These are phyloP conservation scores for Sturnira hondurensis DNA, from an alignment of 2,113 vertebrate species.

Conservation along the genomic window DNA sequence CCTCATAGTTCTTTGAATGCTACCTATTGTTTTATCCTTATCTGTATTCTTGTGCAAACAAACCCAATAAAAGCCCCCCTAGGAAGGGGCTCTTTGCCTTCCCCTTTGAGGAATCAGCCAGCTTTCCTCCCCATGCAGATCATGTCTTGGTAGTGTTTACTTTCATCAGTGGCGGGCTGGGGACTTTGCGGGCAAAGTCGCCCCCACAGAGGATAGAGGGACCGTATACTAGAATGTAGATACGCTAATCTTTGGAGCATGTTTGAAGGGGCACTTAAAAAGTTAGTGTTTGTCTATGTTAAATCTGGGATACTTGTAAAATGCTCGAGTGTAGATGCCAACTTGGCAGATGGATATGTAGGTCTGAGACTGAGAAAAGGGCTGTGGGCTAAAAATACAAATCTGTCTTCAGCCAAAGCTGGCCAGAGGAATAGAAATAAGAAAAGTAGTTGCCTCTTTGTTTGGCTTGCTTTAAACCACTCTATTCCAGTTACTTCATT, in stretches of 20 bases:
- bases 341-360: constrained; percentile 10
- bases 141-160: too few relatives aligned
- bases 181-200: too few relatives aligned
- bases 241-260: not conserved
- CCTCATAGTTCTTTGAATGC: too few relatives aligned
- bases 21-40: too few relatives aligned
- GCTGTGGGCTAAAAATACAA: not conserved
- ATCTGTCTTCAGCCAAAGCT: not conserved
- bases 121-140: too few relatives aligned
- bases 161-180: too few relatives aligned
- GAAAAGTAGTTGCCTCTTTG: not conserved
- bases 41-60: too few relatives aligned
- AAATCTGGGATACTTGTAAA: not conserved
- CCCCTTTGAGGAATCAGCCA: too few relatives aligned
- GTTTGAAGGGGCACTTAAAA: not conserved
- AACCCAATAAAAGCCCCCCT: too few relatives aligned
- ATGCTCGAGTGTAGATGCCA: not conserved
- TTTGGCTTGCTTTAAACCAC: not conserved
- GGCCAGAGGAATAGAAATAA: not conserved
- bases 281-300: not conserved
- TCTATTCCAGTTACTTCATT: not conserved
- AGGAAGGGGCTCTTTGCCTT: too few relatives aligned
- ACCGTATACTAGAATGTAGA: not conserved
- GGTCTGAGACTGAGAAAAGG: constrained; percentile 6
- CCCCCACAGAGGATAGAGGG: not conserved